A percentile compares a stretch with the other conserved stretches of the same genome.
Evolutionary conservation across 53 echinoderm and acorn worm species (phyloP).

Genomic region (Henricia sp.): DNA sequence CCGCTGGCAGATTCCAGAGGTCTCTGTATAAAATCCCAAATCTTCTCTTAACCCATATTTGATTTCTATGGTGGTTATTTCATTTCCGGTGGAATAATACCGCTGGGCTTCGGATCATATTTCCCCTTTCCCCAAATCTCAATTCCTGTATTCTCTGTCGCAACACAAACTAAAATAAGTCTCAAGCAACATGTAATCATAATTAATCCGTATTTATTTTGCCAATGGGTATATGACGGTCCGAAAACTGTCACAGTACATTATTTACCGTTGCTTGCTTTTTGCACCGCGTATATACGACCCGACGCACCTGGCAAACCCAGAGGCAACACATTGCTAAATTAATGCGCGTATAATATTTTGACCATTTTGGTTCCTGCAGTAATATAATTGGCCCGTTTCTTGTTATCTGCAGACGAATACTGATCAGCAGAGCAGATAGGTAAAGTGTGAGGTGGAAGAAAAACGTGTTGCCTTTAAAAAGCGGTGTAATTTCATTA

Average conservation of each 20-base stretch:
- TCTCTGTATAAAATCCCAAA: too few relatives aligned
- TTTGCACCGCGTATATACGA: not conserved
- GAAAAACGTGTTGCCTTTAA: not conserved
- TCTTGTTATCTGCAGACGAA: not conserved
- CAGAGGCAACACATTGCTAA: not conserved
- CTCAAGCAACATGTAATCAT: too few relatives aligned
- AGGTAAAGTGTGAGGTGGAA: not conserved
- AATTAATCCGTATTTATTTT: too few relatives aligned
- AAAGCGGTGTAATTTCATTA: conserved; percentile 21
- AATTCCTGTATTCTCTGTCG: too few relatives aligned
- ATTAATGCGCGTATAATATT: conserved; percentile 3
- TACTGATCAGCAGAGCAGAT: not conserved
- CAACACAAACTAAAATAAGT: too few relatives aligned
- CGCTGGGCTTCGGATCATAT: too few relatives aligned
- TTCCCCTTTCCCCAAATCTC: too few relatives aligned
- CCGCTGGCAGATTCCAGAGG: too few relatives aligned
- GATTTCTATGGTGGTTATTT: too few relatives aligned
- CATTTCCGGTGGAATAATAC: too few relatives aligned
- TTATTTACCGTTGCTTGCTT: not conserved
- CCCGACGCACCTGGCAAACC: not conserved
- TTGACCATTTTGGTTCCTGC: not conserved
- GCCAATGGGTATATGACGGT: too few relatives aligned
- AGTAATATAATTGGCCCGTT: not conserved
- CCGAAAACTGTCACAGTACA: not conserved
- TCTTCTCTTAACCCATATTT: too few relatives aligned